These are phyloP conservation scores for Mormyrus proboscirostris DNA, from an alignment of 2,797 vertebrate species.

Conservation along the genomic window DNA sequence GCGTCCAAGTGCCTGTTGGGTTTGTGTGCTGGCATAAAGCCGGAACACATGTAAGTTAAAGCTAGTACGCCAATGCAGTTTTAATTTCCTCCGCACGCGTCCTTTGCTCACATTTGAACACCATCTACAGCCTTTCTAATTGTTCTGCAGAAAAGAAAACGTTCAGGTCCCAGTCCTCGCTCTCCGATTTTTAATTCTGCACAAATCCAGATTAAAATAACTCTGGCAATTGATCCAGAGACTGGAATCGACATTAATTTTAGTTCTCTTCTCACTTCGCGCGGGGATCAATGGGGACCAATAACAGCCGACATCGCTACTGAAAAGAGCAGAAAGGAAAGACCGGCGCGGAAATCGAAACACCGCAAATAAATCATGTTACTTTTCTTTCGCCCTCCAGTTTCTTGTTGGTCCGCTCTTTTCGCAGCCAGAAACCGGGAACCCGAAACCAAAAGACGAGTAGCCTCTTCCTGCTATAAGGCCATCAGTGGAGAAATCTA, in stretches of 20 bases:
- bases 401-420: conserved; percentile 28
- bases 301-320: conserved; percentile 89
- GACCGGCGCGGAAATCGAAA: conserved; percentile 82
- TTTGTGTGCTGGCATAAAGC: conserved; percentile 62
- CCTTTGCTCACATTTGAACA: neutral
- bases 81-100: conserved; percentile 18
- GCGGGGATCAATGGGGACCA: conserved; percentile 92
- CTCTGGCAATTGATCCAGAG: conserved; percentile 84
- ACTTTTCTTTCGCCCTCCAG: conserved; percentile 69
- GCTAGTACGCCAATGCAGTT: neutral
- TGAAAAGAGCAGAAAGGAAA: conserved; percentile 80
- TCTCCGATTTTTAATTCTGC: conserved; percentile 67
- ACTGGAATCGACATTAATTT: conserved; percentile 98
- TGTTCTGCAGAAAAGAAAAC: conserved; percentile 35
- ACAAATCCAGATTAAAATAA: conserved; percentile 92
- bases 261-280: conserved; percentile 94
- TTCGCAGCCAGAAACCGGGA: conserved; percentile 58
- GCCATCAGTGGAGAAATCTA: conserved; percentile 57
- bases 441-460: conserved; percentile 70
- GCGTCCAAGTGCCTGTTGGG: conserved; percentile 74
- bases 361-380: conserved; percentile 94
- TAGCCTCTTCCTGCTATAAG: conserved; percentile 68
- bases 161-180: conserved; percentile 28
- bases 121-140: conserved; percentile 23
- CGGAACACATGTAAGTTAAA: neutral